These are phyloP conservation scores for Cancer borealis DNA, from an alignment of 2,888 invertebrate species.

Conservation along the genomic window DNA sequence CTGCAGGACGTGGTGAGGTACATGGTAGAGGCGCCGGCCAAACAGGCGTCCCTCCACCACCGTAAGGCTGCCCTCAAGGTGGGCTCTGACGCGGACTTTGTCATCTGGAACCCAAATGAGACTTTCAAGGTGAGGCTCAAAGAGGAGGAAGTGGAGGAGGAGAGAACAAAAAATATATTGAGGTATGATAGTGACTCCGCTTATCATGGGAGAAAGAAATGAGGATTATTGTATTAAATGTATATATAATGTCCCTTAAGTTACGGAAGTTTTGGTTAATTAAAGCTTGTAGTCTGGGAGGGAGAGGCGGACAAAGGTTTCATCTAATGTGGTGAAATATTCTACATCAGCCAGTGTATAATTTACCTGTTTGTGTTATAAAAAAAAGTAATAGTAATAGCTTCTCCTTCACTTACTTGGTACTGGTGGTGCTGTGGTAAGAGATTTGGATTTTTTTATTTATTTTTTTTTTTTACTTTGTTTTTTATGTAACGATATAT, in stretches of 20 bases:
- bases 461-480: not conserved
- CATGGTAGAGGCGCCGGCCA: slow-evolving; percentile 84
- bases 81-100: slow-evolving; percentile 87
- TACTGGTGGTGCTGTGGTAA: not conserved
- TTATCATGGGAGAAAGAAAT: too few species aligned
- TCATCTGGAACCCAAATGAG: slow-evolving; percentile 86
- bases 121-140: slow-evolving; percentile 81
- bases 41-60: slow-evolving; percentile 84
- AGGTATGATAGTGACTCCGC: too few species aligned
- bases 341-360: too few species aligned
- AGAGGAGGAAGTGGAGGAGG: not conserved
- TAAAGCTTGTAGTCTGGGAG: too few species aligned
- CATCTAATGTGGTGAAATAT: too few species aligned
- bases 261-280: too few species aligned
- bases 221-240: too few species aligned
- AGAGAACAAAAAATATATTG: too few species aligned
- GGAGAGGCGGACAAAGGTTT: too few species aligned
- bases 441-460: not conserved
- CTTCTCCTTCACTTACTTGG: too few species aligned
- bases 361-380: not conserved
- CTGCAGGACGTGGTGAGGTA: slow-evolving; percentile 83
- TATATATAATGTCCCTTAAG: too few species aligned
- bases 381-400: not conserved
- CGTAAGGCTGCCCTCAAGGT: slow-evolving; percentile 84
- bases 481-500: not conserved